Conservation (phyloP, 35 echinoderm and acorn worm species). For the Lytechinus pictus region DNA sequence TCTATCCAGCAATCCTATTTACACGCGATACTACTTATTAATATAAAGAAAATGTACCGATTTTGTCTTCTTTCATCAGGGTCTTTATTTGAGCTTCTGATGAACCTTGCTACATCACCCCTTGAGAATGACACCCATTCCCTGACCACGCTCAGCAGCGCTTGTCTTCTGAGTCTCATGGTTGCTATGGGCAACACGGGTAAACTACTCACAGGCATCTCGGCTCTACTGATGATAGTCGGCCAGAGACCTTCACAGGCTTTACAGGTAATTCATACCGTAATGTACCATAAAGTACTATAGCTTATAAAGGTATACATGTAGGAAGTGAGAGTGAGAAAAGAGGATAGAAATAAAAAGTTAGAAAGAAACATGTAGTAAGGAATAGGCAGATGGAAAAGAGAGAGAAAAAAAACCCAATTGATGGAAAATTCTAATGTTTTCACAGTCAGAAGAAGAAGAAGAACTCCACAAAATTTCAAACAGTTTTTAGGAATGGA, state of each 20-base stretch:
- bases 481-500: not conserved
- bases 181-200: slow-evolving; percentile 92
- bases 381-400: too few relatives aligned
- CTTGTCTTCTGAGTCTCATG: slow-evolving; percentile 83
- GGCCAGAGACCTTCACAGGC: slow-evolving; percentile 49
- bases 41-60: too few relatives aligned
- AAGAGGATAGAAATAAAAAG: too few relatives aligned
- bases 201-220: slow-evolving; percentile 86
- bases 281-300: too few relatives aligned
- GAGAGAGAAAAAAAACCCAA: too few relatives aligned
- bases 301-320: too few relatives aligned
- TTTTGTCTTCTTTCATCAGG: slow-evolving; percentile 38
- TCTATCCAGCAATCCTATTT: too few relatives aligned
- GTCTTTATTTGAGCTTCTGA: slow-evolving; percentile 82
- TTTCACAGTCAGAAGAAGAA: too few relatives aligned
- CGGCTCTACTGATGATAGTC: slow-evolving; percentile 83
- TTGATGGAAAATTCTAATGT: too few relatives aligned
- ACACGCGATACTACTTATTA: too few relatives aligned
- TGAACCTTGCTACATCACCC: slow-evolving; percentile 73
- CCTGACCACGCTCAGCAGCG: slow-evolving; percentile 71
- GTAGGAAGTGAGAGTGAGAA: too few relatives aligned
- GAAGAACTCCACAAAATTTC: not conserved
- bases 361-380: too few relatives aligned
- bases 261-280: not conserved
- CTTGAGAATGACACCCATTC: slow-evolving; percentile 46